Conservation (phyloP, 2,797 vertebrate genomes). For the Phaenicophaeus curvirostris region DNA sequence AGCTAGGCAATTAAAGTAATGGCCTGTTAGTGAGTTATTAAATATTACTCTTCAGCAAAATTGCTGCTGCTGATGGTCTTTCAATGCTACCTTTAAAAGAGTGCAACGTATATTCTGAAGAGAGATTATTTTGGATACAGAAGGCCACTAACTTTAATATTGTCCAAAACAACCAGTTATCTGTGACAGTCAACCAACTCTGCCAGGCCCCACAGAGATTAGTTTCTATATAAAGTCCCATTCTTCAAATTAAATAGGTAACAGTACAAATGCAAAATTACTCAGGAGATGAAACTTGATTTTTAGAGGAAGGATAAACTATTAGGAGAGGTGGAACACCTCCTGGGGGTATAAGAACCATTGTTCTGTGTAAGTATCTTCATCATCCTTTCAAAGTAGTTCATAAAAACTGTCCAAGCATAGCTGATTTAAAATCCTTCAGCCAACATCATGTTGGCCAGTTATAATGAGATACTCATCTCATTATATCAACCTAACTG, state of each 20-base stretch:
- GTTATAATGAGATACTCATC: background rate
- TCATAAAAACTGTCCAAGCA: conserved; percentile 21
- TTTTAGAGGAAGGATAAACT: conserved; percentile 46
- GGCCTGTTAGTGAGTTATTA: conserved; percentile 32
- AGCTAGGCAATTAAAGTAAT: conserved; percentile 54
- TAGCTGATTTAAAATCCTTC: conserved; percentile 22
- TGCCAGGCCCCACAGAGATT: conserved; percentile 27
- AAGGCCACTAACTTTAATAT: conserved; percentile 31
- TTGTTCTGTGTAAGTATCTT: conserved; percentile 17
- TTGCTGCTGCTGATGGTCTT: conserved; percentile 43
- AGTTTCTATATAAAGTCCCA: conserved; percentile 28
- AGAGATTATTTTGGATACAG: conserved; percentile 29
- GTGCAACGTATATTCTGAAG: conserved; percentile 28
- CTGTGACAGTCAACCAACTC: conserved; percentile 38
- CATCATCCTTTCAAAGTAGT: background rate
- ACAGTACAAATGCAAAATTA: background rate
- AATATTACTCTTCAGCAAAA: conserved; percentile 58
- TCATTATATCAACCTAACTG: background rate
- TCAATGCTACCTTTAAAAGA: conserved; percentile 30
- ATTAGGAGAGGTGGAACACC: background rate
- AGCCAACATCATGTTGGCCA: background rate
- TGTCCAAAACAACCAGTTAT: conserved; percentile 58
- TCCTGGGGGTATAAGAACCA: background rate
- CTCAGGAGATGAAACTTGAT: conserved; percentile 1
- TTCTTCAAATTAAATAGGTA: conserved; percentile 48